These are phyloP conservation scores for Triplophysa bombifrons DNA, from an alignment of 2,797 vertebrate species.

Conservation along the genomic window DNA sequence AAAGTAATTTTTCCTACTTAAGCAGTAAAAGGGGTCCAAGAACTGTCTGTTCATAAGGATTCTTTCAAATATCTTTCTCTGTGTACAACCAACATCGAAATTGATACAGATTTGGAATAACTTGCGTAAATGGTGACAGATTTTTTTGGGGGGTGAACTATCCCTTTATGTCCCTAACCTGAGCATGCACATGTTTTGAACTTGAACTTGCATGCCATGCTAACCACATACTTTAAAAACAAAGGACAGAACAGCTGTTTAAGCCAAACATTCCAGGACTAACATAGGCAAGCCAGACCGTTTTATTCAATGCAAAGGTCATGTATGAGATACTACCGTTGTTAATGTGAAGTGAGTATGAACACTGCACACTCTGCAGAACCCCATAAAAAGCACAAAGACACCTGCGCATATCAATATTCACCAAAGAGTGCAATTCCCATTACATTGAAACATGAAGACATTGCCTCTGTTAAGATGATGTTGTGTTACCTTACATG, in stretches of 20 bases:
- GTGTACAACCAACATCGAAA: too few species aligned
- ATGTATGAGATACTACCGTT: constrained; percentile 64
- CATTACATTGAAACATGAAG: not conserved
- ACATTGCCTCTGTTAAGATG: constrained; percentile 3
- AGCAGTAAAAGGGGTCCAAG: too few species aligned
- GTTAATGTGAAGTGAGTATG: constrained; percentile 45
- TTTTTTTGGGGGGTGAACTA: too few species aligned
- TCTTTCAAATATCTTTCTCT: too few species aligned
- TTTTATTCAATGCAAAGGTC: constrained; percentile 43
- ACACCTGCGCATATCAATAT: not conserved
- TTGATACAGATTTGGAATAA: too few species aligned
- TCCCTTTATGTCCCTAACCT: constrained; percentile 1
- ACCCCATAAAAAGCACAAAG: not conserved
- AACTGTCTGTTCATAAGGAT: too few species aligned
- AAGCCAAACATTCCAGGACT: constrained; percentile 30
- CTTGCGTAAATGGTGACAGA: too few species aligned
- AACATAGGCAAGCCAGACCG: not conserved
- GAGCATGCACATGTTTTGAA: constrained; percentile 8
- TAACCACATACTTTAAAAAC: constrained; percentile 15
- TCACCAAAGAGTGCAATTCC: not conserved
- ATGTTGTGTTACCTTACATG: constrained; percentile 74
- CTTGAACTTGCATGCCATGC: constrained; percentile 28
- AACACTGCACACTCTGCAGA: constrained; percentile 15
- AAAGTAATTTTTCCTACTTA: too few species aligned
- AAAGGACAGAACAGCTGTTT: constrained; percentile 61